phyloP scores from a whole-genome alignment of 2,888 invertebrate genomes.

The Cylindroiulus punctatus region DNA sequence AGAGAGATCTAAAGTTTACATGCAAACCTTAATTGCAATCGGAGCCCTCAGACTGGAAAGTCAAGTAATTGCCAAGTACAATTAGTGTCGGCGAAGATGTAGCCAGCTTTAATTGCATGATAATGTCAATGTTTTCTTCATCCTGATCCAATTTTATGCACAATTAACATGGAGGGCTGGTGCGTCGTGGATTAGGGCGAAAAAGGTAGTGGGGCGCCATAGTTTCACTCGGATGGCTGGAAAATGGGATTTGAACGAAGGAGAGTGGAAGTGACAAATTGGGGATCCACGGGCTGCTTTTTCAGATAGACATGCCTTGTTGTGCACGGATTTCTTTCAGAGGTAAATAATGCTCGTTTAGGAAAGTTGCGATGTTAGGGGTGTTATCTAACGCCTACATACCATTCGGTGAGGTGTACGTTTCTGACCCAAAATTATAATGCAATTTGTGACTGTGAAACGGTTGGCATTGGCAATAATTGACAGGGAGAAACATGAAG shows the following conservation, averaged over 20 bases:
- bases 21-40: conserved; percentile 50
- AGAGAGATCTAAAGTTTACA: conserved; percentile 37
- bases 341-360: conserved; percentile 18
- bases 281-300: conserved; percentile 9
- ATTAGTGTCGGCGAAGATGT: conserved; percentile 57
- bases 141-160: conserved; percentile 58
- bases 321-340: not conserved
- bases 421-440: conserved; percentile 19
- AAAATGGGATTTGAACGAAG: conserved; percentile 19
- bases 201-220: not conserved
- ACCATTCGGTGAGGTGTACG: not conserved
- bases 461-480: not conserved
- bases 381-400: not conserved
- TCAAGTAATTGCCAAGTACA: conserved; percentile 57
- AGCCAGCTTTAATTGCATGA: conserved; percentile 58
- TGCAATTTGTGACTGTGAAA: not conserved
- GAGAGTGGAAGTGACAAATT: conserved; percentile 39
- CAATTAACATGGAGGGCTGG: conserved; percentile 57
- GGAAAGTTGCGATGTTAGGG: not conserved
- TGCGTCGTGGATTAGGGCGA: not conserved
- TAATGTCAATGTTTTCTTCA: conserved; percentile 56
- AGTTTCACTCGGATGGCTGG: not conserved
- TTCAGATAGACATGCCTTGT: not conserved
- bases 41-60: conserved; percentile 50
- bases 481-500: not conserved